These are phyloP conservation scores for Corydoras maculifer DNA, from an alignment of 2,113 vertebrate species.

Conservation along the genomic window DNA sequence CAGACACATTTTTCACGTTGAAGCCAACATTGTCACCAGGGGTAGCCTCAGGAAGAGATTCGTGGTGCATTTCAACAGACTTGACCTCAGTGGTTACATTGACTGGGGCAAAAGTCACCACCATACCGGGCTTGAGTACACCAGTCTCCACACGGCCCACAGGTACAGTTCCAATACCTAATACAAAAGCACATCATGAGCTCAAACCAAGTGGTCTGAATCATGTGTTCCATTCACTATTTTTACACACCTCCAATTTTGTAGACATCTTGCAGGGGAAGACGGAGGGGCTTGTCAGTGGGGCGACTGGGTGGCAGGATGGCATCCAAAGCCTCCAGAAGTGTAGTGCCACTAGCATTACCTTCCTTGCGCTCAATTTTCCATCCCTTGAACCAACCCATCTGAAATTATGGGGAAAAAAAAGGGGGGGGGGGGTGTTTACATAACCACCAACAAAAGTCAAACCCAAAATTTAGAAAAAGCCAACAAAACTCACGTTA, in stretches of 20 bases:
- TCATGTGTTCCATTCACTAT: too few species aligned
- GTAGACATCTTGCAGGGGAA: slow-evolving; percentile 76
- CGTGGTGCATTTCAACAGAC: slow-evolving; percentile 76
- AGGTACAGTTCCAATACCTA: slow-evolving; percentile 72
- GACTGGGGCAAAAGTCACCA: slow-evolving; percentile 69
- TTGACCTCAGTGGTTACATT: slow-evolving; percentile 72
- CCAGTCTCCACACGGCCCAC: slow-evolving; percentile 74
- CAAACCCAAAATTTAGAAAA: too few species aligned
- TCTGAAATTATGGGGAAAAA: slow-evolving; percentile 42
- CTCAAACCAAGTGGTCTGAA: too few species aligned
- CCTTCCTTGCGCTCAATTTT: slow-evolving; percentile 69
- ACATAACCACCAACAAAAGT: not conserved
- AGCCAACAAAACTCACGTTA: slow-evolving; percentile 48
- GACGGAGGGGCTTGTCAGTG: slow-evolving; percentile 66
- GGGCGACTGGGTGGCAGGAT: slow-evolving; percentile 63
- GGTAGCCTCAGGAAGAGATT: slow-evolving; percentile 62
- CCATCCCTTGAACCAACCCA: slow-evolving; percentile 72
- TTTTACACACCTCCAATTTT: slow-evolving; percentile 64
- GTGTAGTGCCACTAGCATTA: slow-evolving; percentile 54
- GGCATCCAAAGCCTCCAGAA: slow-evolving; percentile 68
- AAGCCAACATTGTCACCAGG: slow-evolving; percentile 73
- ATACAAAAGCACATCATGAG: not conserved
- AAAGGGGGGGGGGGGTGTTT: too few species aligned
- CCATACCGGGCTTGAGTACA: slow-evolving; percentile 63
- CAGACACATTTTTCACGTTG: slow-evolving; percentile 73